Evolutionary conservation across 2,113 vertebrate genomes (phyloP).

Genomic region (Rhadina sibilatrix): DNA sequence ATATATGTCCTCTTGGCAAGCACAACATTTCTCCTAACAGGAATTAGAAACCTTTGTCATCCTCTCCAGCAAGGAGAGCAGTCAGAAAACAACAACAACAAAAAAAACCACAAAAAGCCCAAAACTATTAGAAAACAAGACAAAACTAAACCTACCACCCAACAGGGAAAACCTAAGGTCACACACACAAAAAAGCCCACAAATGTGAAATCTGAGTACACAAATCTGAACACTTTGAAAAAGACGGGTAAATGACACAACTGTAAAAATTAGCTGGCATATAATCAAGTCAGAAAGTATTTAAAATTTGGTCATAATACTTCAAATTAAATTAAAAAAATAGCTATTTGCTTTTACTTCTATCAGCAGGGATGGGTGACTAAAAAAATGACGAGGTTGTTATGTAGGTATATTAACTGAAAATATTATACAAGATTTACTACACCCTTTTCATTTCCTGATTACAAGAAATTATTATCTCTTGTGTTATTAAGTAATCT

Average conservation of each 20-base stretch:
- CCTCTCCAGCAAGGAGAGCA: neutral
- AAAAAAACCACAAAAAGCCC: too few relatives aligned
- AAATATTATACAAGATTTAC: neutral
- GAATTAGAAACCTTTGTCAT: conserved; percentile 44
- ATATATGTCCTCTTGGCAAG: conserved; percentile 21
- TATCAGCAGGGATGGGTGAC: neutral
- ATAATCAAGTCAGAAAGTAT: neutral
- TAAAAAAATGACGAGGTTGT: neutral
- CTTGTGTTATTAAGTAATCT: neutral
- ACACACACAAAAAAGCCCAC: neutral
- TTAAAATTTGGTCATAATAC: neutral
- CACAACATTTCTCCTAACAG: conserved; percentile 11
- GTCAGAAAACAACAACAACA: rapidly evolving
- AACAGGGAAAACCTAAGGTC: neutral
- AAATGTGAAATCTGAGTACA: neutral
- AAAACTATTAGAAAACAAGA: neutral
- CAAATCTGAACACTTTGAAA: neutral
- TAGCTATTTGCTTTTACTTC: neutral
- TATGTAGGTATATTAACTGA: neutral
- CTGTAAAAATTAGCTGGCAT: neutral
- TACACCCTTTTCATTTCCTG: neutral
- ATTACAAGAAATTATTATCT: neutral
- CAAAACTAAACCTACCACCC: rapidly evolving
- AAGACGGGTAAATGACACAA: neutral
- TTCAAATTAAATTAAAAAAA: neutral